Evolutionary conservation across 2,113 vertebrate genomes (phyloP), one percentile per base, ranked within the genome.

Genomic region (Lathamus discolor): DNA sequence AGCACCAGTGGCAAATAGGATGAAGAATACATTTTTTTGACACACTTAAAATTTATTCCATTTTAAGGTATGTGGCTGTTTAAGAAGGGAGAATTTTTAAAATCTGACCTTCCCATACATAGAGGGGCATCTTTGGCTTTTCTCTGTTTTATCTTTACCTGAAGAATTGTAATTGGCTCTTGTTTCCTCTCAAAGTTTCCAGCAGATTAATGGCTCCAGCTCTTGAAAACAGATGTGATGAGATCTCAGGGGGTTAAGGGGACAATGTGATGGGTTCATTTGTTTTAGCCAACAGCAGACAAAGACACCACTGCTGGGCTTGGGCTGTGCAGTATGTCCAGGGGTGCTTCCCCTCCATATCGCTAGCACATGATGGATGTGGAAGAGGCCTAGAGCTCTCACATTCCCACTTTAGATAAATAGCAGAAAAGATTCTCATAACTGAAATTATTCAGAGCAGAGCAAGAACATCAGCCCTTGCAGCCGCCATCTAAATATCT

Each of bases 131-230:
- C 23, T 41, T 19, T 52, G 16, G 33, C 8, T 70, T 82, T 22
- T 16, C 3, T n/a, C 31, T 17, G 9, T 15, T 7, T 1, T 16
- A 25, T 11, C 55, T 75, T 64, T 74, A 39, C 52, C 33, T 41
- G 27, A 55, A 52, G 69, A 61, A 62, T 86, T 46, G 13, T 4
- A 2, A 39, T 85, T 91, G 49, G 51, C 35, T 64, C 59, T 43
- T 28, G 70, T 59, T 92, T 87, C 78, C 92, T 90, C 83, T 66
- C 63, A 9, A 39, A 70, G 80, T 43, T 83, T 83, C 81, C 68
- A 81, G 91, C 90, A 93, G 94, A 92, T 95, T 81, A 93, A 78
- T 44, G 96, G 70, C 62, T 86, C 83, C 90, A 77, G 12, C 74
- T 88, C 43, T 41, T 72, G 49, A 81, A 83, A 86, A 83, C 13